Base-by-base conservation (phyloP, 2,888 invertebrate species). In the Halictus ligatus region DNA sequence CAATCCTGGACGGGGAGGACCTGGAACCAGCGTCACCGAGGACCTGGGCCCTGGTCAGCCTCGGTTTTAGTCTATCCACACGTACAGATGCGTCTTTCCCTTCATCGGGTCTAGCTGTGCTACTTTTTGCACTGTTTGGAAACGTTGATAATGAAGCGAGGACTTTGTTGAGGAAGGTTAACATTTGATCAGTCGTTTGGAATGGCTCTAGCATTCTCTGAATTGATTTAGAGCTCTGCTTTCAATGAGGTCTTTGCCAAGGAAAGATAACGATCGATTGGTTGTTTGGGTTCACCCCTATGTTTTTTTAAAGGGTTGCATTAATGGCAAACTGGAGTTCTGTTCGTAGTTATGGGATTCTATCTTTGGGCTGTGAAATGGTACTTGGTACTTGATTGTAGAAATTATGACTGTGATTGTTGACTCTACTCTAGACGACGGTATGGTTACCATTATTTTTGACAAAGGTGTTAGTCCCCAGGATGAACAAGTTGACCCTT, bases 1-100 rank as follows among this genome's bases (percentile, higher is more conserved):
- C 77, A 48, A 12, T 75, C 78, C 60, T 50, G 25, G 60, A 82
- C 48, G 40, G 40, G 25, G 29, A 15, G 29, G 15, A 25, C 29
- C 29, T 29, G 25, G 15, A 64, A 15, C 54, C 54, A 54, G 21
- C 21, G 54, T n/a, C 10, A 54, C 29, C 60, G 15, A 29, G 29
- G 60, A 64, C 60, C 60, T 15, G 60, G 60, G 4, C 12, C 15
- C 29, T 29, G 29, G 7, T 64, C 29, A 4, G 13, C 58, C 25
- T 25, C 58, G 58, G 12, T 60, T 25, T 60, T 5, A 50, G 18
- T 18, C 50, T 50, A 50, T 25, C 12, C n/a, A 25, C 58, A 25
- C 5, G 25, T 60, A 5, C 1, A 13, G 1, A 1, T 13, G 0
- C 5, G 12, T 58, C 25, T 25, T 4, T 25, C 25, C 4, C 58